Evolutionary conservation across 2,113 vertebrate species (phyloP), one percentile per base, ranked within the genome.

Genomic region (Monopterus albus): DNA sequence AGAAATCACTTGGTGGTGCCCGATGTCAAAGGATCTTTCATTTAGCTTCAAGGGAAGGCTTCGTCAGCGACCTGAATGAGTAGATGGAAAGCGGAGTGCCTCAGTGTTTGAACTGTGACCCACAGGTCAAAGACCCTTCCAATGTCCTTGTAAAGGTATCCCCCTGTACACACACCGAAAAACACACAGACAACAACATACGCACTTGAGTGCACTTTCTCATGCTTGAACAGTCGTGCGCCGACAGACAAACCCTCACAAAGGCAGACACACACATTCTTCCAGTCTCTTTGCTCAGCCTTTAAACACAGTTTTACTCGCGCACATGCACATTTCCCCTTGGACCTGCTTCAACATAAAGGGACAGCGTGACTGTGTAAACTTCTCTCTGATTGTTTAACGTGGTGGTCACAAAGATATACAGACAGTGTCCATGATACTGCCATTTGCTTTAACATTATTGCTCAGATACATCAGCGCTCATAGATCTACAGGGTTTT

Each of bases 361-460:
- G 52, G 72, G 72, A 67, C 83, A 66, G 43, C 0, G 36, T 46
- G 72, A 65, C 78, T 90, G 75, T 87, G 78, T 88, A 88, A 90
- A 90, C 87, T n/a, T 59, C 61, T 65, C 83, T 72, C 74, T 68
- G 78, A 75, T 77, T 91, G 88, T 91, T 91, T 88, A 87, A 74
- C 83, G 72, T 72, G 60, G 75, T 36, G 36, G 59, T 88, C 85
- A 79, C 29, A 5, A 83, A 83, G 85, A 87, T 83, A 78, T 72
- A 89, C 46, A 28, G 62, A 65, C 59, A 79, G 42, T 11, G 65
- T 67, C 50, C 35, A 38, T 11, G 78, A 79, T 78, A 39, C 75
- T 46, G 45, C 25, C 66, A 31, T 83, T 81, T 72, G 67, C 75
- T 75, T 70, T 65, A 46, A 52, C 50, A 25, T 36, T 58, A 49